Evolutionary conservation across 2,113 vertebrate genomes (phyloP).

Genomic region (Atlantisia rogersi): DNA sequence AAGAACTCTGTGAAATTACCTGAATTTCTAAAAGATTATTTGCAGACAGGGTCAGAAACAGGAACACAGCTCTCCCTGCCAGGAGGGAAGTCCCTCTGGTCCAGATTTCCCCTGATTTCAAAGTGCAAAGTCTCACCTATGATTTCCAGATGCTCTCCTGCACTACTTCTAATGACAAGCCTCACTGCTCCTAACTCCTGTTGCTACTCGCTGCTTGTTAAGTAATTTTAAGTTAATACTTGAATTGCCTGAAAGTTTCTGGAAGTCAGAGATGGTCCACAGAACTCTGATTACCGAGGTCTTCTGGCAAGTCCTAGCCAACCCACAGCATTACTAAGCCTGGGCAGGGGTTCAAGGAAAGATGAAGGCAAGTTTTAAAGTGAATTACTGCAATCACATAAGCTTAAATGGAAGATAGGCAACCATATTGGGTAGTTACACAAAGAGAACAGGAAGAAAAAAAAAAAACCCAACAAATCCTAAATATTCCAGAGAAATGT

Average conservation of each 20-base stretch:
- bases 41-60: not conserved
- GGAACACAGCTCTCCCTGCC: not conserved
- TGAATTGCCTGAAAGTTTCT: not conserved
- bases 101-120: fast-evolving
- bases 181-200: not conserved
- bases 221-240: not conserved
- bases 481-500: not conserved
- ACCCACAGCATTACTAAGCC: not conserved
- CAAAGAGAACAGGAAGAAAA: not conserved
- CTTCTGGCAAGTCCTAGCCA: not conserved
- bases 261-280: not conserved
- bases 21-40: not conserved
- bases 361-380: not conserved
- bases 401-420: not conserved
- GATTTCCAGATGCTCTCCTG: not conserved
- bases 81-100: not conserved
- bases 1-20: not conserved
- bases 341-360: not conserved
- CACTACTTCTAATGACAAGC: not conserved
- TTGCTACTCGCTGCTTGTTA: not conserved
- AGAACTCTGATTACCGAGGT: not conserved
- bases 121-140: not conserved
- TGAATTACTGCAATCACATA: not conserved
- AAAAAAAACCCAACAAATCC: not conserved
- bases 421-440: not conserved